Evolutionary conservation across 2,113 vertebrate species (phyloP), one percentile per base, ranked within the genome.

Genomic region (Hydrochoerus hydrochaeris): DNA sequence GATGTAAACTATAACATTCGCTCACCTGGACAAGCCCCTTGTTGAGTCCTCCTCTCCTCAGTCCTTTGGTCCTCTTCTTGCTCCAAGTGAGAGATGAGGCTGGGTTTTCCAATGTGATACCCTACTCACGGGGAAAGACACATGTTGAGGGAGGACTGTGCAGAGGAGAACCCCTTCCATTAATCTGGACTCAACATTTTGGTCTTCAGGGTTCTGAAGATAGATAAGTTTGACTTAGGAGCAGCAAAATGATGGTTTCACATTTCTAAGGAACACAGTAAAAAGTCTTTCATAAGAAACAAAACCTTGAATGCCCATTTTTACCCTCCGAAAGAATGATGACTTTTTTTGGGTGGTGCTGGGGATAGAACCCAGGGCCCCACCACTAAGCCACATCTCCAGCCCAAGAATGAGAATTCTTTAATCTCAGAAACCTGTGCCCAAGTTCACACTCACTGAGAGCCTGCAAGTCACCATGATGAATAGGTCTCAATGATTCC

Each of bases 21-120:
- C 97, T 89, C 81, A 97, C 97, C 96, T 1, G 95, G n/a, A 78
- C 80, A 60, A 32, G 90, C 0, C 60, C 44, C 58, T 22, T 6
- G 78, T 20, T 54, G 84, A n/a, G 26, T 28, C 2, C 9, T 52
- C 58, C 35, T 86, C 88, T 98, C 95, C 75, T 93, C 96, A 3
- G 90, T 82, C 94, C 90, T 95, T 1, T 16, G 80, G 24, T 97
- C 96, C 75, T 97, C 97, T 75, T 97, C 97, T 71, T 97, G 96
- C 52, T 98, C 97, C 94, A 98, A 87, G 94, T 97, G 97, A 46
- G 96, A 97, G 69, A 98, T 98, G 88, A 98, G 97, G 81, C 96
- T 97, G 75, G 97, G 97, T 77, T 98, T 98, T 85, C 97, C 87
- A 63, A 95, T 84, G 69, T 97, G 96, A 94, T 94, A 98, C 58